Evolutionary conservation across 2,888 invertebrate species (phyloP).

Genomic region (Lathronympha strigana): DNA sequence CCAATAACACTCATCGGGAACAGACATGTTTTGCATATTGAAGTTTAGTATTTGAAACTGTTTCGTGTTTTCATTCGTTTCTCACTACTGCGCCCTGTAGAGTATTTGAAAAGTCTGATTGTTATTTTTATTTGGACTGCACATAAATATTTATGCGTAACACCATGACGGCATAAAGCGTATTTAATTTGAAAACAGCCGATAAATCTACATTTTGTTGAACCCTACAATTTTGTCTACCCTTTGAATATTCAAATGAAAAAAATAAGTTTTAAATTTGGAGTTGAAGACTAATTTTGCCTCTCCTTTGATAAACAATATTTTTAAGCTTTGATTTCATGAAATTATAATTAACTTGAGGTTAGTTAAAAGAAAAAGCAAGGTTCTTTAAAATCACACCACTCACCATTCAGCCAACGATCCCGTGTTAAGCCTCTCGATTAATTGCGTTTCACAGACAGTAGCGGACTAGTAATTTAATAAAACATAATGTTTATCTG

Average conservation of each 20-base stretch:
- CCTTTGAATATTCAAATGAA: not conserved
- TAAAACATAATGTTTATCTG: slow-evolving; percentile 2
- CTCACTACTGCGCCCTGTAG: not conserved
- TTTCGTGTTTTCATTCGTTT: not conserved
- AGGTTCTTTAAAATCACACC: slow-evolving; percentile 60
- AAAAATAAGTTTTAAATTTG: not conserved
- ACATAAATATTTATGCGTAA: no score
- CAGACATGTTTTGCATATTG: slow-evolving; percentile 58
- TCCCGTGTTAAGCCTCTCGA: not conserved
- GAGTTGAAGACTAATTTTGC: slow-evolving; percentile 30
- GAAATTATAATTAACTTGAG: slow-evolving; percentile 60
- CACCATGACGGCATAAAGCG: no score
- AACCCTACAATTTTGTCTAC: no score
- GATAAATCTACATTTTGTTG: not conserved
- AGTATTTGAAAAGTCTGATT: not conserved
- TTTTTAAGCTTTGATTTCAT: slow-evolving; percentile 53
- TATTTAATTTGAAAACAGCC: not conserved
- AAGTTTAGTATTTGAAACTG: slow-evolving; percentile 51
- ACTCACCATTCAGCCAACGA: not conserved
- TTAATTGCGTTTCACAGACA: not conserved
- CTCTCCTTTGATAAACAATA: slow-evolving; percentile 24
- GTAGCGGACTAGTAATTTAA: not conserved
- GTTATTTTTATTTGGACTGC: not conserved
- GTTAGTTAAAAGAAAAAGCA: slow-evolving; percentile 48
- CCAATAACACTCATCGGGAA: slow-evolving; percentile 71